These are phyloP conservation scores for Ecdyonurus torrentis DNA, from an alignment of 2,888 invertebrate species.

Conservation along the genomic window DNA sequence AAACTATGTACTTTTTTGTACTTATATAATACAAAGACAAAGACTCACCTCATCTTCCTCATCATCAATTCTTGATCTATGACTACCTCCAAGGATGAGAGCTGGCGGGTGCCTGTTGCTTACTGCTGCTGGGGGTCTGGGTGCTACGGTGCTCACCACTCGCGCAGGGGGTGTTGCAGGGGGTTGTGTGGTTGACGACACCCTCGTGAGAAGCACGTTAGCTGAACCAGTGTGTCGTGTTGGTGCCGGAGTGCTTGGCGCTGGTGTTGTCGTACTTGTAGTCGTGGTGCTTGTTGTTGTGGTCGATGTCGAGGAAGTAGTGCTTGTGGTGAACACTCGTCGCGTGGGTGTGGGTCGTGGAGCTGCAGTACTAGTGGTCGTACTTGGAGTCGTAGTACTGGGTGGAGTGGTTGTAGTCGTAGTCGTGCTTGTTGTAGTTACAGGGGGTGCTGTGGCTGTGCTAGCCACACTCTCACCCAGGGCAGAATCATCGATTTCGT, in stretches of 20 bases:
- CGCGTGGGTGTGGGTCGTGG: constrained; percentile 26
- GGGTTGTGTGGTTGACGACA: constrained; percentile 14
- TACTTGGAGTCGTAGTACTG: constrained; percentile 19
- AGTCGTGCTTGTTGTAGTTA: constrained; percentile 20
- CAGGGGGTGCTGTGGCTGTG: constrained; percentile 12
- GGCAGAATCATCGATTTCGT: constrained; percentile 34
- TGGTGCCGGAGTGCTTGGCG: constrained; percentile 21
- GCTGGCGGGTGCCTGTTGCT: constrained; percentile 7
- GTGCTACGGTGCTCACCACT: not conserved
- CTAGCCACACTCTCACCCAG: constrained; percentile 25
- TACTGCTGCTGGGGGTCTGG: not conserved
- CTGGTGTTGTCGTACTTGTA: constrained; percentile 19
- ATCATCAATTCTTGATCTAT: not conserved
- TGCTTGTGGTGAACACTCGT: constrained; percentile 19
- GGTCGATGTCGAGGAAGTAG: constrained; percentile 23
- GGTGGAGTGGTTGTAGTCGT: constrained; percentile 18
- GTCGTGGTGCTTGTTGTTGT: constrained; percentile 16
- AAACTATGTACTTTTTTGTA: too few relatives aligned
- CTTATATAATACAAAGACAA: too few relatives aligned
- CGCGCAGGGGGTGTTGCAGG: constrained; percentile 21
- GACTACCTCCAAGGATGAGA: constrained; percentile 8
- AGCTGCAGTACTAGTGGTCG: constrained; percentile 20
- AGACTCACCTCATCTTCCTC: constrained; percentile 1
- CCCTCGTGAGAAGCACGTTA: constrained; percentile 5
- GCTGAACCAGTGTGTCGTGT: constrained; percentile 16